phyloP scores from a whole-genome alignment of 2,797 vertebrate genomes.

The Oryzias sinensis region DNA sequence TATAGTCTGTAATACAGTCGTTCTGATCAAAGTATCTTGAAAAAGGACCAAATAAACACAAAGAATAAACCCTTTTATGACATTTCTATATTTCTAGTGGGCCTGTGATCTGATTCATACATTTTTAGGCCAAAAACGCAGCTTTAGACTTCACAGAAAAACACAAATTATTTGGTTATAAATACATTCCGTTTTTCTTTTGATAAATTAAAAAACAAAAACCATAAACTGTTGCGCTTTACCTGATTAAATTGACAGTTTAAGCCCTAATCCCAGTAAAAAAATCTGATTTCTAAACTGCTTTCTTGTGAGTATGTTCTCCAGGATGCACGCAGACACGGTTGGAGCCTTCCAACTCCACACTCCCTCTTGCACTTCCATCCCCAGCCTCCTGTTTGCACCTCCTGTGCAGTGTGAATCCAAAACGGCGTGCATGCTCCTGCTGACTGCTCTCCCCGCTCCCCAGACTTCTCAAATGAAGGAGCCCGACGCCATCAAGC shows the following conservation, averaged over 20 bases:
- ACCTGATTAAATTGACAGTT: too few species aligned
- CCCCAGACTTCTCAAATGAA: slow-evolving; percentile 78
- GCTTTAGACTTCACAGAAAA: too few species aligned
- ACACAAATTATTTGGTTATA: neutral
- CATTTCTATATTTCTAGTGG: too few species aligned
- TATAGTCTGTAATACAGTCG: too few species aligned
- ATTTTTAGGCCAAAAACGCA: too few species aligned
- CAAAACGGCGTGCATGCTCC: slow-evolving; percentile 60
- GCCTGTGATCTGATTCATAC: too few species aligned
- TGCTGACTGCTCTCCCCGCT: slow-evolving; percentile 56
- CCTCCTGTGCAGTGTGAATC: slow-evolving; percentile 74
- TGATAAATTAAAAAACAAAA: neutral
- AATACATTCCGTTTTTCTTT: neutral
- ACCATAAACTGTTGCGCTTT: neutral
- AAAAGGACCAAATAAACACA: too few species aligned
- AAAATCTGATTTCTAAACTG: too few species aligned
- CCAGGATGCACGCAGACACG: slow-evolving; percentile 31
- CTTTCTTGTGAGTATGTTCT: slow-evolving; percentile 3
- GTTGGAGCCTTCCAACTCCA: slow-evolving; percentile 40
- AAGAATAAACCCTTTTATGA: too few species aligned
- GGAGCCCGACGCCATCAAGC: slow-evolving; percentile 85
- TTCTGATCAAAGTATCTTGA: too few species aligned
- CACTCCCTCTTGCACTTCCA: slow-evolving; percentile 66
- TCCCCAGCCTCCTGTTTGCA: slow-evolving; percentile 69
- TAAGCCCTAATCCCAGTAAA: too few species aligned